Evolutionary conservation across 1,140 invertebrate genomes (phyloP), one percentile per base, ranked within the genome.

Genomic region (Orius insidiosus): DNA sequence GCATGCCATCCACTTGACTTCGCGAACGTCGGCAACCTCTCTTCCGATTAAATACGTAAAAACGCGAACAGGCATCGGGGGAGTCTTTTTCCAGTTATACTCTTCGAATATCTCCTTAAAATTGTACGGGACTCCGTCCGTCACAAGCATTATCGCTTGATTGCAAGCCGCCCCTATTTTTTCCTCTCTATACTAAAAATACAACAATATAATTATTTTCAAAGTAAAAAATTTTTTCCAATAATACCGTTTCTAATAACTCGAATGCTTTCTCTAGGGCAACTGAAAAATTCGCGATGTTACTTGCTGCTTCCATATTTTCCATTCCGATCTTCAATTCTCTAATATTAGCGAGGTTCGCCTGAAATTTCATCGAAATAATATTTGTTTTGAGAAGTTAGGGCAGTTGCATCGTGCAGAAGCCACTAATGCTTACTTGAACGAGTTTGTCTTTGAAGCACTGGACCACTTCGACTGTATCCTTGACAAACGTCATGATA

Each of bases 31-130:
- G 5, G 75, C 71, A 14, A 79, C 76, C 67, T 97, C 90, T 58
- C 86, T 74, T 39, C 93, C 92, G 64, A 99, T 89, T 49, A 97
- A 69, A 71, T 96, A 98, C 18, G 95, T 96, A 65, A 99, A 99
- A 49, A 99, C 80, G 54, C 95, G 71, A 8, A 96, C 86, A 50
- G 86, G 76, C 62, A 76, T 82, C 54, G 71, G 66, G 1, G 70
- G 68, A 51, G 74, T 69, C 49, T 75, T 68, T 30, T 69, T 67
- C 77, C 78, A 85, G 63, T 96, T 97, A 63, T 84, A 90, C 49
- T 71, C 66, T 56, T 85, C 71, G 61, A 97, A 97, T 38, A 96
- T 78, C 54, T 89, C 80, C 56, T 90, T 80, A 62, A 82, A 93
- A 57, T 84, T 87, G 54, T 89, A 85, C 10, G 94, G 90, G 14